A percentile compares a stretch with the other conserved stretches of the same genome.
phyloP scores from a whole-genome alignment of 2,797 vertebrate species.

The Limnodromus scolopaceus region DNA sequence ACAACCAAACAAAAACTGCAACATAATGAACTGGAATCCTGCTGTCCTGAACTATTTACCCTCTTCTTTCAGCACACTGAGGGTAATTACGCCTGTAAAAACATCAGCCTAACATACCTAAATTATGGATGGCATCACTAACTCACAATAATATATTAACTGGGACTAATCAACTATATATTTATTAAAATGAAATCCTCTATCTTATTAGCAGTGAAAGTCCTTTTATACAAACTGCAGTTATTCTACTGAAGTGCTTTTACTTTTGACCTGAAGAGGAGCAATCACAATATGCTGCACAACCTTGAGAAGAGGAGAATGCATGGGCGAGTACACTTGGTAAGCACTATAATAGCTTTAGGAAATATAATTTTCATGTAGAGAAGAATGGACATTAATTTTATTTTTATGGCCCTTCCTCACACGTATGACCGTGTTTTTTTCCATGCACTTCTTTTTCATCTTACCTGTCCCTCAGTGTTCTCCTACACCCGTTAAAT shows the following conservation, averaged over 20 bases:
- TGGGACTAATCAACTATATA: not conserved
- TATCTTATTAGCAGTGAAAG: not conserved
- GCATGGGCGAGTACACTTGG: not conserved
- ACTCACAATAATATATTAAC: constrained; percentile 7
- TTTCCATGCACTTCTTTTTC: not conserved
- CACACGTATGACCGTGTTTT: not conserved
- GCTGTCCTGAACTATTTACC: not conserved
- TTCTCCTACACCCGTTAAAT: not conserved
- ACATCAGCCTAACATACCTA: not conserved
- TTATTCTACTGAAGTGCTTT: not conserved
- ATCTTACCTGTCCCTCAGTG: not conserved
- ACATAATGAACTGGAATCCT: not conserved
- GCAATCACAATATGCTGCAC: not conserved
- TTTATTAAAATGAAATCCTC: constrained; percentile 25
- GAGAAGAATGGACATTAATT: not conserved
- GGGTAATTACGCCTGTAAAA: not conserved
- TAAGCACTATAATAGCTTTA: not conserved
- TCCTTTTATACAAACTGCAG: not conserved
- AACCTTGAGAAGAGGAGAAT: constrained; percentile 11
- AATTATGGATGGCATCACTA: constrained; percentile 3
- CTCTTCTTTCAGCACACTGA: not conserved
- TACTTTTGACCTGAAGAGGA: not conserved
- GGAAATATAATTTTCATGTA: constrained; percentile 2
- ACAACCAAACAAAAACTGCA: not conserved
- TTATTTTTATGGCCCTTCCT: constrained; percentile 2